These are phyloP conservation scores for Slavum lentiscoides DNA, from an alignment of 2,888 invertebrate genomes.

Conservation along the genomic window DNA sequence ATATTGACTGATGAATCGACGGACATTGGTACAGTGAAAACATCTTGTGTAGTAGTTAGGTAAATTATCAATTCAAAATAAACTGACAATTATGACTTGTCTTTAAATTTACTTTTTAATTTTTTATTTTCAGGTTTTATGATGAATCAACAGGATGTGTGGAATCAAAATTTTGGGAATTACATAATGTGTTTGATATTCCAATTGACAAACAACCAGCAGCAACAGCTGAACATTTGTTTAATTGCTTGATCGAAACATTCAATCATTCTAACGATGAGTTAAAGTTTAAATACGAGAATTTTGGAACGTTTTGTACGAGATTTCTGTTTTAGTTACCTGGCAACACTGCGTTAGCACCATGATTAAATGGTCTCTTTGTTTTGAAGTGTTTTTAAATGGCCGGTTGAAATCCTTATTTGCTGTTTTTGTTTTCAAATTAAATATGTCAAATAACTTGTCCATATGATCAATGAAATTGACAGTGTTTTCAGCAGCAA, in stretches of 20 bases:
- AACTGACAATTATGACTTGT: background rate
- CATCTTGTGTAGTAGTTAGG: constrained; percentile 56
- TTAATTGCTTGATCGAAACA: background rate
- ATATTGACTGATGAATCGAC: constrained; percentile 57
- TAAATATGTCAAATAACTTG: background rate
- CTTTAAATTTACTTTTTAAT: background rate
- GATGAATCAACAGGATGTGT: constrained; percentile 36
- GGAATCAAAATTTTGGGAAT: constrained; percentile 56
- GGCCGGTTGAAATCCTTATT: background rate
- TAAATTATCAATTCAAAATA: constrained; percentile 36
- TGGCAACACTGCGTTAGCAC: too few relatives aligned
- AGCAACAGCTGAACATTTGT: constrained; percentile 6
- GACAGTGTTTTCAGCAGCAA: background rate
- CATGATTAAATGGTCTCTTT: background rate
- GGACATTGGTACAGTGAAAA: constrained; percentile 55
- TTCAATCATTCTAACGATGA: too few relatives aligned
- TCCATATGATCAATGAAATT: background rate
- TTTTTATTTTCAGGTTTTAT: constrained; percentile 46
- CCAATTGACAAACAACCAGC: background rate
- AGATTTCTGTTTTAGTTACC: too few relatives aligned
- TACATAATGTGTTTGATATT: constrained; percentile 26
- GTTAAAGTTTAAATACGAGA: too few relatives aligned
- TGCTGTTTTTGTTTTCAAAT: background rate
- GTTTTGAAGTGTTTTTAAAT: background rate
- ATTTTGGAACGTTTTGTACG: too few relatives aligned